Percentiles rank a stretch among this genome's conserved stretches.
Evolutionary conservation across 35 echinoderm and acorn worm species (phyloP).

Genomic region (Apostichopus parvimensis): DNA sequence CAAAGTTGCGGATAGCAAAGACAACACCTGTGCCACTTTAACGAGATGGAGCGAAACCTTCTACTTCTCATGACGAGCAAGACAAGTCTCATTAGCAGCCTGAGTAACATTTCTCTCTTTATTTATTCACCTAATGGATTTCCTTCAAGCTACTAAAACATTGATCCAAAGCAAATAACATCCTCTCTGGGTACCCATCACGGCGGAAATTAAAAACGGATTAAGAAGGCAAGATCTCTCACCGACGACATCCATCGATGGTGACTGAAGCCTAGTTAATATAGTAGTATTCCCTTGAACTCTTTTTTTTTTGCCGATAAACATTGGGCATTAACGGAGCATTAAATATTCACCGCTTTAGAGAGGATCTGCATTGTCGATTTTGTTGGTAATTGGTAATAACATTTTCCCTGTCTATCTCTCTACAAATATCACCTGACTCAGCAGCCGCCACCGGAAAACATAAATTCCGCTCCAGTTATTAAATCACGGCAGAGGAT

Average conservation of each 20-base stretch:
- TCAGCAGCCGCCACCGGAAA: slow-evolving; percentile 20
- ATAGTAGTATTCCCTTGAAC: not conserved
- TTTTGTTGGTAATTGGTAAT: not conserved
- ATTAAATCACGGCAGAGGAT: slow-evolving; percentile 16
- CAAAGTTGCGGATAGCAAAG: no score
- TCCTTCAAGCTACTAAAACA: not conserved
- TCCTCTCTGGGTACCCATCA: not conserved
- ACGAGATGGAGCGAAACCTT: no score
- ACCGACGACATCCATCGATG: no score
- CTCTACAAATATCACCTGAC: not conserved
- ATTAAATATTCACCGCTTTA: slow-evolving; percentile 1
- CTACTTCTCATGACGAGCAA: no score
- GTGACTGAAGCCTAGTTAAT: not conserved
- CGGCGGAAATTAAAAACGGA: slow-evolving; percentile 2
- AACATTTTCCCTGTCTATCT: slow-evolving; percentile 34
- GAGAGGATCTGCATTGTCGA: not conserved
- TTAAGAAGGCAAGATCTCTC: not conserved
- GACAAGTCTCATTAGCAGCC: no score
- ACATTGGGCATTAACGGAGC: not conserved
- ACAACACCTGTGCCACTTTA: no score
- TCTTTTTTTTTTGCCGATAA: not conserved
- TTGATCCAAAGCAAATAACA: slow-evolving; percentile 10
- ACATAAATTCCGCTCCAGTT: slow-evolving; percentile 49
- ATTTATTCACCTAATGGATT: slow-evolving; percentile 10
- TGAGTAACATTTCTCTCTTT: not conserved